Base-by-base conservation (phyloP, 2,888 invertebrate species). In the Drosophila prostipennis region DNA sequence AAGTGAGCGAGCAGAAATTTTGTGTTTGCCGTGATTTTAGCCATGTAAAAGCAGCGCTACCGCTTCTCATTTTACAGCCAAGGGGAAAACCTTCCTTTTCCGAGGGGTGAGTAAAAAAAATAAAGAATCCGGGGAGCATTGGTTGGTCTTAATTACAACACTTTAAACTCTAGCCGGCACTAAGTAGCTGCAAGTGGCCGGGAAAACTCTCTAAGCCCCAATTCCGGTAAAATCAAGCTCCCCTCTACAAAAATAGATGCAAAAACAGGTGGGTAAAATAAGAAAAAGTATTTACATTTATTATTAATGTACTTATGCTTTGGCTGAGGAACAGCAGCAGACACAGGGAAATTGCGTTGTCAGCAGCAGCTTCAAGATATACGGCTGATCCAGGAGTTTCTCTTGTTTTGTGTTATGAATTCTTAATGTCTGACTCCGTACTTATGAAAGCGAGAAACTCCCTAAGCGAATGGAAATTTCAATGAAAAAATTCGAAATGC, bases 201-300 rank as follows among this genome's bases (percentile, higher is more conserved):
- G 61, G 65, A 78, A 76, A 74, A 39, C 1, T 51, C 49, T 14
- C 23, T 46, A 11, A 26, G 26, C 26, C 1, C 26, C 26, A 6
- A 48, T 7, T 23, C 16, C 40, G 11, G 2, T 39, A n/a, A 29
- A 11, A 39, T 13, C 13, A 16, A 10, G 6, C 7, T 36, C 19
- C 49, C 56, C 36, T 14, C 10, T 16, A 8, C 10, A 40, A 11
- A 42, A 42, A 42, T 2, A 26, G 26, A 26, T 26, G 32, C 32
- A 45, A 45, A 36, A 48, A 32, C 58, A 29, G 55, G 0, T 8
- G 54, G 53, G 53, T 59, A 56, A 57, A 52, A 64, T 53, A 57
- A 63, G 51, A 72, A 72, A 68, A 61, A 68, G 80, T 87, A 83
- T 87, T 84, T 83, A 71, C 88, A 87, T 84, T 84, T 86, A 78